Conservation (phyloP, 1,140 invertebrate species). For the Aleiodes sp. region DNA sequence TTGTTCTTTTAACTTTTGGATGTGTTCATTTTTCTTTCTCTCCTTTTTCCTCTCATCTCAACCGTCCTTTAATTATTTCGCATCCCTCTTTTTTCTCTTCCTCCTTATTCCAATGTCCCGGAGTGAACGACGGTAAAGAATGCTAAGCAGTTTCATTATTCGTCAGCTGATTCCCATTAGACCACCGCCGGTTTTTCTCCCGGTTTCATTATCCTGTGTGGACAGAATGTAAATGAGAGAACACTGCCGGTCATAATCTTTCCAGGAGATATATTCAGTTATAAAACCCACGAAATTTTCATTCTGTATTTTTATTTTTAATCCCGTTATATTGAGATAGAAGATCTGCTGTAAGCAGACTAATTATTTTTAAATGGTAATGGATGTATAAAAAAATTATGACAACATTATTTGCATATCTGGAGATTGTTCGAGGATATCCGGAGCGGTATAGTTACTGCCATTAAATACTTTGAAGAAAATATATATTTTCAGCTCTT, state of each 20-base stretch:
- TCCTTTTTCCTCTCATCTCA: neutral
- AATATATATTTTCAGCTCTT: too few species aligned
- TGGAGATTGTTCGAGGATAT: too few species aligned
- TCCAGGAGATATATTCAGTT: slow-evolving; percentile 27
- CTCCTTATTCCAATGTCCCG: slow-evolving; percentile 8
- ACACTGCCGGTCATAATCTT: neutral
- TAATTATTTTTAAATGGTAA: too few species aligned
- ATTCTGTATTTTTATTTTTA: too few species aligned
- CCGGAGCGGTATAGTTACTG: too few species aligned
- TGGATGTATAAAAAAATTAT: too few species aligned
- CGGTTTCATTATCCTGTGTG: slow-evolving; percentile 61
- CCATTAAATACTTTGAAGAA: too few species aligned
- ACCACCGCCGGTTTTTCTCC: slow-evolving; percentile 59
- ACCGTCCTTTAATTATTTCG: slow-evolving; percentile 29
- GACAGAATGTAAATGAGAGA: slow-evolving; percentile 61
- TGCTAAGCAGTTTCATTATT: slow-evolving; percentile 65
- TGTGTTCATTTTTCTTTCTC: slow-evolving; percentile 7
- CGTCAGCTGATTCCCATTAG: slow-evolving; percentile 62
- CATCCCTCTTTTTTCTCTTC: too few species aligned
- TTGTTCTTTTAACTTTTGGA: slow-evolving; percentile 25
- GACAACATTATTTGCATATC: too few species aligned
- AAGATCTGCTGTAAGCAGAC: too few species aligned
- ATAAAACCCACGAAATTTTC: too few species aligned
- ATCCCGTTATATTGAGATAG: too few species aligned
- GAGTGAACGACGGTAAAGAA: slow-evolving; percentile 49